Evolutionary conservation across 2,113 vertebrate species (phyloP), one percentile per base, ranked within the genome.

Genomic region (Malurus cyaneus): DNA sequence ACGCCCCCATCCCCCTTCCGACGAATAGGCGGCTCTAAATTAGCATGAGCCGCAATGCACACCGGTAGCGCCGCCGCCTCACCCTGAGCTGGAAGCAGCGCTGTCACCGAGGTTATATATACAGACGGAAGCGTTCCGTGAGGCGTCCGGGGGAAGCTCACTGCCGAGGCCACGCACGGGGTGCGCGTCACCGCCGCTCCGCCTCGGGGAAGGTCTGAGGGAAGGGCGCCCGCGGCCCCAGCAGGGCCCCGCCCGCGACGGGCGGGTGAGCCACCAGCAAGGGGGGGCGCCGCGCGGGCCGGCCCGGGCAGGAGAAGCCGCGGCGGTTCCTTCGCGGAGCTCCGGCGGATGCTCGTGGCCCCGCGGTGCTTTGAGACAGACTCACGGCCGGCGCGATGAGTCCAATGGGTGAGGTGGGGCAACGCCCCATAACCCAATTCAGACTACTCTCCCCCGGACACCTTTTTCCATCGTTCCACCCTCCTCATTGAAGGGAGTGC

Each of bases 91-190:
- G 0, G 0, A 19, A 12, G 21, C 0, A 0, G 0, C 2, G 0
- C 0, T 0, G 0, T 0, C 0, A 0, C 0, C 0, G 0, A 0
- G 0, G 28, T 6, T 0, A 0, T n/a, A 9, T 73, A 88, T 87
- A 31, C 1, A 0, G 0, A 0, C 0, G 0, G 2, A 0, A 1
- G 2, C 0, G 3, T 0, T 0, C 0, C 0, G 0, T 0, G 0
- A 0, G 3, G 5, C 5, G 92, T 92, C 95, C 44, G 93, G 92
- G 64, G 88, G 89, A 96, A 96, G 95, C 95, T 95, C 95, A 97
- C 94, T 31, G 77, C 77, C 95, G 94, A 95, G 96, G 95, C 41
- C 86, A 94, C 54, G 0, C 39, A 82, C 95, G 1, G 96, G 91
- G 96, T 94, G 95, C 59, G 3, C 62, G 91, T 97, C 94, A 95